Evolutionary conservation across 2,797 vertebrate genomes (phyloP).

Genomic region (Sarcophilus harrisii): DNA sequence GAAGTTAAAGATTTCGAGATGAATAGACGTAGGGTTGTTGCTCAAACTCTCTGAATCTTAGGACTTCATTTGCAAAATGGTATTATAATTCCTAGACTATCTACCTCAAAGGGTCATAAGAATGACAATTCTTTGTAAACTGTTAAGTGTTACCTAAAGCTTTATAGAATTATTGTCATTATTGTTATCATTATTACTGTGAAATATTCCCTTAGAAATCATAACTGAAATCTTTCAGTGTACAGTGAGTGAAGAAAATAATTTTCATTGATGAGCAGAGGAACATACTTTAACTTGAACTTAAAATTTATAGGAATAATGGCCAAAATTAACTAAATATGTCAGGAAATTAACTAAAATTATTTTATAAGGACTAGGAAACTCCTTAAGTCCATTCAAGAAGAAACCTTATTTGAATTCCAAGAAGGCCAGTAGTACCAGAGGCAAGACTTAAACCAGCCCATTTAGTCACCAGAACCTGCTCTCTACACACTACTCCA

Average conservation of each 20-base stretch:
- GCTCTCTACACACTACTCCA: not conserved
- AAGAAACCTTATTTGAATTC: not conserved
- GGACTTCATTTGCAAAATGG: not conserved
- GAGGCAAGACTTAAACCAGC: not conserved
- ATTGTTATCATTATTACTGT: not conserved
- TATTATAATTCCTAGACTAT: not conserved
- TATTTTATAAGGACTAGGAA: not conserved
- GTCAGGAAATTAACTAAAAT: conserved; percentile 14
- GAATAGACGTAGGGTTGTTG: not conserved
- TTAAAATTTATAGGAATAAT: conserved; percentile 13
- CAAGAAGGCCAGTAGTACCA: not conserved
- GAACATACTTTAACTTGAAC: not conserved
- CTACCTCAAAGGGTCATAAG: not conserved
- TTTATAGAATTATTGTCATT: not conserved
- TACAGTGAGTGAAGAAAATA: not conserved
- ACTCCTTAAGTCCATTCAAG: not conserved
- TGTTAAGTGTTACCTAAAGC: not conserved
- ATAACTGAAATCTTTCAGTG: conserved; percentile 9
- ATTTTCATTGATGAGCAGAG: not conserved
- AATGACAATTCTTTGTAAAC: not conserved
- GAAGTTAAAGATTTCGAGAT: not conserved
- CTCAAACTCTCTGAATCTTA: not conserved
- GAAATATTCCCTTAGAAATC: not conserved
- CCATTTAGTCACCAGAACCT: not conserved
- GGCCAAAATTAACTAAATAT: conserved; percentile 29